phyloP scores from a whole-genome alignment of 1,140 invertebrate genomes.

The Leptonema lineaticorne region DNA sequence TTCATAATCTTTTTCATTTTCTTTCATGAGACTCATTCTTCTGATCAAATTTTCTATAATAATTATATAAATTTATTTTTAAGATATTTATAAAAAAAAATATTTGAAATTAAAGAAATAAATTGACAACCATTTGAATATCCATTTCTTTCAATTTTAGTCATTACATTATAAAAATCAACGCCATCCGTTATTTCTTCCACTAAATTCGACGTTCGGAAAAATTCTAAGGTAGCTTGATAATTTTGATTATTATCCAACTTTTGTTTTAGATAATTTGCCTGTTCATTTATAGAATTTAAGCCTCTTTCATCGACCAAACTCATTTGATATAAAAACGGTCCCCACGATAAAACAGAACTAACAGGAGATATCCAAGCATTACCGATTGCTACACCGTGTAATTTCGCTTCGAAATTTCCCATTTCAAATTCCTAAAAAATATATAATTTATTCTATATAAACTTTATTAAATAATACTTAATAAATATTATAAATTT shows the following conservation, averaged over 20 bases:
- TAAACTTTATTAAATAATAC: background rate
- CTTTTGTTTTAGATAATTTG: conserved; percentile 54
- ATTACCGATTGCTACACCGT: conserved; percentile 79
- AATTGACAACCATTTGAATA: too few species aligned
- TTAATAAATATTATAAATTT: background rate
- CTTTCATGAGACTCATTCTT: too few species aligned
- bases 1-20: too few species aligned
- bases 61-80: too few species aligned
- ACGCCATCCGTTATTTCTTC: background rate
- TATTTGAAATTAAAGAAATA: too few species aligned
- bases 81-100: too few species aligned
- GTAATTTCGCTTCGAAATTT: conserved; percentile 69
- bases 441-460: background rate
- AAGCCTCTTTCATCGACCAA: conserved; percentile 63
- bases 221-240: conserved; percentile 65
- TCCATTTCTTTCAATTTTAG: background rate
- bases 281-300: conserved; percentile 54
- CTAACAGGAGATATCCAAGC: conserved; percentile 88
- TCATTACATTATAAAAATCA: background rate
- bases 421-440: conserved; percentile 63
- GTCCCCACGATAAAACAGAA: conserved; percentile 76
- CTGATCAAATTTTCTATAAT: too few species aligned
- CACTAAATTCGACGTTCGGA: conserved; percentile 55
- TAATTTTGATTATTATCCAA: conserved; percentile 58
- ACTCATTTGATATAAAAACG: conserved; percentile 65